Evolutionary conservation across 2,113 vertebrate species (phyloP).

Genomic region (Candoia aspera): DNA sequence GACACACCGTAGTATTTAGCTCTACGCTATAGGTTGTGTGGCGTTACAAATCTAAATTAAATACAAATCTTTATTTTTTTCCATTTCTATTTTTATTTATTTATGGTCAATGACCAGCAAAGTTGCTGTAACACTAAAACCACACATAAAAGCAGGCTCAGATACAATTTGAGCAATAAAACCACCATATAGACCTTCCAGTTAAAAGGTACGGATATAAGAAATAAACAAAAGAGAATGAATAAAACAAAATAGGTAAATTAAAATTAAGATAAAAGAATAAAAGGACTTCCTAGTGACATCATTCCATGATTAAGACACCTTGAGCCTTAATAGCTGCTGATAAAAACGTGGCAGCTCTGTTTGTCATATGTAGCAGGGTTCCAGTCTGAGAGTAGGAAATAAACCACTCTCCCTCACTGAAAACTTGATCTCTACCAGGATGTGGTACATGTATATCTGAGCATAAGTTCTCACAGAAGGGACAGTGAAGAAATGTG

Average conservation of each 20-base stretch:
- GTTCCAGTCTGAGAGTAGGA: neutral
- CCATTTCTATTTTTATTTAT: neutral
- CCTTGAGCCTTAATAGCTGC: neutral
- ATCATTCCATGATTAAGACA: neutral
- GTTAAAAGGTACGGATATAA: neutral
- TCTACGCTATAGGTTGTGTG: neutral
- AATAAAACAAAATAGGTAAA: neutral
- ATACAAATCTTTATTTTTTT: neutral
- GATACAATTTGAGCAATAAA: neutral
- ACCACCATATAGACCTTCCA: neutral
- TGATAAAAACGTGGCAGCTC: neutral
- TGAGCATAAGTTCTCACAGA: neutral
- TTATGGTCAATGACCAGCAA: neutral
- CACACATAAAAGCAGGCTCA: neutral
- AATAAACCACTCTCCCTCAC: neutral
- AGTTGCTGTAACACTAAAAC: neutral
- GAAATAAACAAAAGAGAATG: neutral
- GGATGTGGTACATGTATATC: neutral
- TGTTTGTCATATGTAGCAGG: neutral
- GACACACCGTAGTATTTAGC: neutral
- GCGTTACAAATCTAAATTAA: neutral
- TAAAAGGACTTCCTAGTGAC: neutral
- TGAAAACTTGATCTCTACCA: neutral
- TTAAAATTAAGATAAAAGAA: neutral
- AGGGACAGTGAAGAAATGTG: neutral